These are phyloP conservation scores for Macaca mulatta DNA, from an alignment of 2,113 vertebrate genomes.

Conservation along the genomic window DNA sequence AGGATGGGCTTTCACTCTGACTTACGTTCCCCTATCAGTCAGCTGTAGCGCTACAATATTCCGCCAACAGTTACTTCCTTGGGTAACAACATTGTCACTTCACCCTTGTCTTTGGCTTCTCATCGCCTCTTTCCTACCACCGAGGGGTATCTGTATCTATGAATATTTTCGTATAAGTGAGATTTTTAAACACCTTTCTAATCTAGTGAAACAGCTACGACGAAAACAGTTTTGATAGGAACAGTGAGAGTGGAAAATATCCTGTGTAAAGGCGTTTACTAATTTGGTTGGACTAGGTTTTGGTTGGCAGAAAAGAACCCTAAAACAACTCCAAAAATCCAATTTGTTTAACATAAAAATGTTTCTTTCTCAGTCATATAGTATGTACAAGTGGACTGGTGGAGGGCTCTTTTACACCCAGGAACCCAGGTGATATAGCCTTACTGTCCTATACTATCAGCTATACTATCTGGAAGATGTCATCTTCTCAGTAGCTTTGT, in stretches of 20 bases:
- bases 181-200: not conserved
- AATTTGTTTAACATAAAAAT: not conserved
- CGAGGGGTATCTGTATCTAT: not conserved
- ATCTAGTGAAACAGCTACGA: not conserved
- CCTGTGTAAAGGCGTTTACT: not conserved
- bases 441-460: too few relatives aligned
- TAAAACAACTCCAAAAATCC: not conserved
- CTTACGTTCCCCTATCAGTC: not conserved
- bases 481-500: not conserved
- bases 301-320: not conserved
- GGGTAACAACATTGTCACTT: not conserved
- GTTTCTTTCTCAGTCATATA: not conserved
- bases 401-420: not conserved
- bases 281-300: not conserved
- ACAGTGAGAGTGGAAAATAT: not conserved
- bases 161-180: not conserved
- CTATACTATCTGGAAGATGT: not conserved
- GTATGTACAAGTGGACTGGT: not conserved
- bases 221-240: not conserved
- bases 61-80: not conserved
- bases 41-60: not conserved
- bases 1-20: not conserved
- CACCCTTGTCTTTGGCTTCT: not conserved
- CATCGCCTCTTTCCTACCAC: not conserved
- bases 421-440: not conserved